Conservation (phyloP, 1,140 invertebrate species). For the Mactra quadrangularis region DNA sequence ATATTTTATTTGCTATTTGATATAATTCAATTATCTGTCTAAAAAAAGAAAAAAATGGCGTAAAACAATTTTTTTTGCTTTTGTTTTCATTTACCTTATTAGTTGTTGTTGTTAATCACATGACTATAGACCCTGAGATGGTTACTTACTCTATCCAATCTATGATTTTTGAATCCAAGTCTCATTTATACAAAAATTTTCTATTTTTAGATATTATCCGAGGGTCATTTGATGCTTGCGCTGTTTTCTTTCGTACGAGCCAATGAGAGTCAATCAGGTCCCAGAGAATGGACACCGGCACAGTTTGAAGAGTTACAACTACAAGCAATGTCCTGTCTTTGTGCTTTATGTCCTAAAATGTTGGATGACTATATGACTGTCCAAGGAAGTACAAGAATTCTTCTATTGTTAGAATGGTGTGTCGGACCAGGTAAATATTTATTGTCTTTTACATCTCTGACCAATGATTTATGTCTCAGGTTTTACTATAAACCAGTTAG, state of each 20-base stretch:
- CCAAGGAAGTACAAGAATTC: slow-evolving; percentile 81
- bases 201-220: slow-evolving; percentile 78
- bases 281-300: slow-evolving; percentile 80
- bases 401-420: slow-evolving; percentile 84
- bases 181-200: neutral
- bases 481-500: no score
- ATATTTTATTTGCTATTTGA: no score
- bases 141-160: no score
- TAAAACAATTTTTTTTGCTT: no score
- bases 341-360: slow-evolving; percentile 81
- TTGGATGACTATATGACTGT: slow-evolving; percentile 83
- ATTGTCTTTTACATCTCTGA: neutral
- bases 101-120: no score
- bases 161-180: no score
- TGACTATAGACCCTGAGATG: no score
- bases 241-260: slow-evolving; percentile 82
- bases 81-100: no score
- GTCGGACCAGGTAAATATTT: slow-evolving; percentile 74
- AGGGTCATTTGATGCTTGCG: slow-evolving; percentile 82
- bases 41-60: no score
- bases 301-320: slow-evolving; percentile 84
- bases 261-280: slow-evolving; percentile 76
- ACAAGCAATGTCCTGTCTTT: slow-evolving; percentile 80
- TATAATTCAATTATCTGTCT: no score
- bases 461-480: no score